Percentiles rank a stretch among this genome's conserved stretches.
phyloP scores from a whole-genome alignment of 2,797 vertebrate species.

The Myiotriccus ornatus region DNA sequence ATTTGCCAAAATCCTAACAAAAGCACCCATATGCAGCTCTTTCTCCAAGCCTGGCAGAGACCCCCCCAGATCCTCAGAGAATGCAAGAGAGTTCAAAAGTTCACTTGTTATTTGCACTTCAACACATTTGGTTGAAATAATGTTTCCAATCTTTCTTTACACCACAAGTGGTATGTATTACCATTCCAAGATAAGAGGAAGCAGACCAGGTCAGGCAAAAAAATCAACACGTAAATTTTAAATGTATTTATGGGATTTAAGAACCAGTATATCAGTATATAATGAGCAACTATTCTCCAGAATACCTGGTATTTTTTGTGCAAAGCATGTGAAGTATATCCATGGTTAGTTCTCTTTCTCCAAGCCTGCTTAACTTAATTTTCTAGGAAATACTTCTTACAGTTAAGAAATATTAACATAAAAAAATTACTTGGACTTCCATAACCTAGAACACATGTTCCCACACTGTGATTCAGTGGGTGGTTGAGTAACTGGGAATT shows the following conservation, averaged over 20 bases:
- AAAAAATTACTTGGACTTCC: neutral
- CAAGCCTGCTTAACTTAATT: neutral
- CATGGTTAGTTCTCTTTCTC: neutral
- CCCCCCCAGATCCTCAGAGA: neutral
- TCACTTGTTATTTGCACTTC: constrained; percentile 58
- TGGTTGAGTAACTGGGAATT: neutral
- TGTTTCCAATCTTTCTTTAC: neutral
- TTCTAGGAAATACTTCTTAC: neutral
- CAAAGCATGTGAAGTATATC: neutral
- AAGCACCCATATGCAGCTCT: neutral
- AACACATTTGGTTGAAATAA: constrained; percentile 30
- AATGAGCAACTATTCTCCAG: neutral
- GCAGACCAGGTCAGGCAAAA: neutral
- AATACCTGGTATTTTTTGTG: neutral
- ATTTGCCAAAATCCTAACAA: constrained; percentile 29
- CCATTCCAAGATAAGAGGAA: neutral
- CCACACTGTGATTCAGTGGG: neutral
- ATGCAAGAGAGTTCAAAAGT: constrained; percentile 39
- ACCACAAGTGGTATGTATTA: neutral
- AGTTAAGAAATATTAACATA: neutral
- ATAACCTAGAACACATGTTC: neutral
- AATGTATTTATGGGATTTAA: neutral
- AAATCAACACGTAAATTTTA: neutral
- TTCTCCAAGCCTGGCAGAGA: constrained; percentile 4
- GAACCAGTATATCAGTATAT: neutral